A percentile compares a stretch with the other conserved stretches of the same genome.
phyloP scores from a whole-genome alignment of 2,888 invertebrate genomes.

The Meteorus colon region DNA sequence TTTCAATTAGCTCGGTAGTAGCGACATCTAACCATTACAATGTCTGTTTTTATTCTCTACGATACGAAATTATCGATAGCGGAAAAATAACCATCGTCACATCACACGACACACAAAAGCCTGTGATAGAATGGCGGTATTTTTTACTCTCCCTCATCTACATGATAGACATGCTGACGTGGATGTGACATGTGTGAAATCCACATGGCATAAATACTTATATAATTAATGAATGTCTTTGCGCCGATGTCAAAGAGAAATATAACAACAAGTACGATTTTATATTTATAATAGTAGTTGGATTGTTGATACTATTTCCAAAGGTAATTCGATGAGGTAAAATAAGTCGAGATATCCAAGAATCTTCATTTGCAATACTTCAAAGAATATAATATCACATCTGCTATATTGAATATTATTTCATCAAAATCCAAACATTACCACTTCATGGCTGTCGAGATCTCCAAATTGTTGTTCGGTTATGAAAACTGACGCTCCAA shows the following conservation, averaged over 20 bases:
- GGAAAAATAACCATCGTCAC: not conserved
- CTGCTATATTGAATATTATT: not conserved
- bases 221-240: constrained; percentile 8
- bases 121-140: not conserved
- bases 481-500: not conserved
- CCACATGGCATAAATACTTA: not conserved
- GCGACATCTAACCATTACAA: not conserved
- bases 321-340: not conserved
- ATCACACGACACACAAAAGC: not conserved
- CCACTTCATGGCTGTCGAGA: not conserved
- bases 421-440: too few relatives aligned
- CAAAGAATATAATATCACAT: not conserved
- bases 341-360: not conserved
- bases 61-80: not conserved
- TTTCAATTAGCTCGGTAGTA: not conserved
- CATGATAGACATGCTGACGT: constrained; percentile 18
- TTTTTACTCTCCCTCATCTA: not conserved
- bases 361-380: not conserved
- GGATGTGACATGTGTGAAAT: constrained; percentile 8
- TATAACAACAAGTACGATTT: not conserved
- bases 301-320: not conserved
- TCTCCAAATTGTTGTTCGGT: not conserved
- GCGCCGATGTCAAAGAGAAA: constrained; percentile 6
- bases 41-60: not conserved
- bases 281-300: not conserved